These are phyloP conservation scores for Balanococcus diminutus DNA, from an alignment of 2,888 invertebrate species.

Conservation along the genomic window DNA sequence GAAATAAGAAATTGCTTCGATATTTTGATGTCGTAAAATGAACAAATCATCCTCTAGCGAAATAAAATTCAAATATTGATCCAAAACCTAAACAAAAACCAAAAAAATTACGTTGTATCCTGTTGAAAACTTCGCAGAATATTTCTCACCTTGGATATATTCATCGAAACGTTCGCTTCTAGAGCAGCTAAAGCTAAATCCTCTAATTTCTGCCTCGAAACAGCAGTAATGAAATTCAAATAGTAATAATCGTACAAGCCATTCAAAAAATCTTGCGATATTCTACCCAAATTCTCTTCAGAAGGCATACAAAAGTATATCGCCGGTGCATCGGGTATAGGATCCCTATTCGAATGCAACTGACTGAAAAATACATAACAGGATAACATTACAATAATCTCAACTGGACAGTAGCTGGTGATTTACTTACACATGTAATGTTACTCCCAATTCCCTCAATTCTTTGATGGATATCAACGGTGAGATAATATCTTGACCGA, in stretches of 20 bases:
- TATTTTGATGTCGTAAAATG: conserved; percentile 88
- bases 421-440: conserved; percentile 89
- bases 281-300: conserved; percentile 93
- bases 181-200: conserved; percentile 92
- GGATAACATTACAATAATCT: not conserved
- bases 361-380: conserved; percentile 66
- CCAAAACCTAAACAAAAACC: conserved; percentile 72
- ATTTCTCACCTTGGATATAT: conserved; percentile 78
- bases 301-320: conserved; percentile 97
- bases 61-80: conserved; percentile 98
- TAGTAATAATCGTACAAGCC: conserved; percentile 93
- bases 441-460: conserved; percentile 92
- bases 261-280: conserved; percentile 87
- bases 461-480: conserved; percentile 95
- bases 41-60: conserved; percentile 98
- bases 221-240: conserved; percentile 95
- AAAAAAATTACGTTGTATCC: not conserved
- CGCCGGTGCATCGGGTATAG: conserved; percentile 98
- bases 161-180: conserved; percentile 86
- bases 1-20: conserved; percentile 90
- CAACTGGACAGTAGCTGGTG: not conserved
- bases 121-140: not conserved
- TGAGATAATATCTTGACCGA: conserved; percentile 97
- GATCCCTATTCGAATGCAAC: conserved; percentile 83
- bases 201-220: conserved; percentile 90